Base-by-base conservation (phyloP, 2,797 vertebrate species). In the Todus mexicanus region DNA sequence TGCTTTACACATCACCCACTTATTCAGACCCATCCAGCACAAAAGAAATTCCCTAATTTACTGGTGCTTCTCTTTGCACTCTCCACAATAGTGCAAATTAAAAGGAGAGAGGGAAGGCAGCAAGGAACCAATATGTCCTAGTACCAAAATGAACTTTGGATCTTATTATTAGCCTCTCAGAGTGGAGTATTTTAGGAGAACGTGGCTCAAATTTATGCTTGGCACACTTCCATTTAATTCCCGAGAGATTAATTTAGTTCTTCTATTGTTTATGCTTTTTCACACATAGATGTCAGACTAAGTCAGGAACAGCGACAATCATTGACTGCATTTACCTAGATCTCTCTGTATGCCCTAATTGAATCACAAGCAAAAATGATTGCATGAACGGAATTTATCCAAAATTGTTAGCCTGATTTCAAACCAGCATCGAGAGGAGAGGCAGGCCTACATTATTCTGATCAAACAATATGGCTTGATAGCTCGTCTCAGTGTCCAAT, bases 381-480 rank as follows among this genome's bases (percentile, higher is more conserved):
- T 86, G 82, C 70, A 66, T 77, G 80, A 89, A 92, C 88, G 87
- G 85, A 93, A 93, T 92, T 92, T 90, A 86, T 78, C 77, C 70
- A 51, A 65, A 90, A 93, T 72, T 87, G 78, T 72, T 70, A 74
- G 89, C 82, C 88, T 95, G 91, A 95, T 95, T 96, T 91, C 73
- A 86, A 95, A 92, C 79, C 73, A 95, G 72, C 64, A 64, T 40
- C 10, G 5, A 90, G 57, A 78, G 37, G 42, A 68, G 35, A 90
- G 29, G 40, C 68, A 75, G 94, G 89, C 64, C 82, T 83, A 65
- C 74, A 93, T 86, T 90, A 96, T 97, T 94, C 90, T 94, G 89
- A 94, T 89, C 94, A 94, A 87, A 94, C 94, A 96, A 91, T 93
- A 86, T 57, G 92, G 69, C 84, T 92, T 96, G 92, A 97, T 92